Base-by-base conservation (phyloP, 2,888 invertebrate genomes). In the Aspidiotus rigidus region DNA sequence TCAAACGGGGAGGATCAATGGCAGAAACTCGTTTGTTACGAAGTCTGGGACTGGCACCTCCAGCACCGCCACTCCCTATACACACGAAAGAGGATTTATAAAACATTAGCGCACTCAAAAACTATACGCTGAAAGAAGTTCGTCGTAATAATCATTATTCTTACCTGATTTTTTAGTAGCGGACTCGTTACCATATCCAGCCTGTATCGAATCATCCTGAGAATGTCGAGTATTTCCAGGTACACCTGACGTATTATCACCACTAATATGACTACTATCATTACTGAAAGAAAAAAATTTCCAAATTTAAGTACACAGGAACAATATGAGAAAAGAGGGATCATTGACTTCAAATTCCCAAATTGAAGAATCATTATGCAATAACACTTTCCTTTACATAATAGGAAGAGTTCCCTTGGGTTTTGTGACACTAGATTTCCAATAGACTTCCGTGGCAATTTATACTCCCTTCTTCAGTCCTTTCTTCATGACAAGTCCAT, bases 1-100 rank as follows among this genome's bases (percentile, higher is more conserved):
- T 77, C 74, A 81, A 80, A 74, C 83, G 77, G 66, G 82, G 79
- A 17, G 70, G 70, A 44, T 69, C 69, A 74, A 83, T 82, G 16
- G 75, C 76, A 74, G 83, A 82, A 16, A 75, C 76, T 49, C 74
- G 74, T 70, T 64, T 73, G 73, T 71, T 72, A 40, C 67, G 71
- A 39, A 60, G 69, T 59, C 71, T 70, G 42, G 71, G 72, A 61
- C 70, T 73, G 62, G 67, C 61, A 75, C 78, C 78, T 73, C 74
- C 75, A 75, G 76, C 75, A 75, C 76, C 77, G 77, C 76, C 74
- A 55, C 62, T 17, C 60, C 62, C 69, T 62, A 41, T 28, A 60
- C 10, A 61, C 61, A 3, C 16, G 8, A 28, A 28, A 2, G 6
- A 61, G 49, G 28, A 28, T 28, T 28, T 28, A 28, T 28, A 28